Evolutionary conservation across 2,888 invertebrate genomes (phyloP), one percentile per base, ranked within the genome.

Genomic region (Drosophila infuscata): DNA sequence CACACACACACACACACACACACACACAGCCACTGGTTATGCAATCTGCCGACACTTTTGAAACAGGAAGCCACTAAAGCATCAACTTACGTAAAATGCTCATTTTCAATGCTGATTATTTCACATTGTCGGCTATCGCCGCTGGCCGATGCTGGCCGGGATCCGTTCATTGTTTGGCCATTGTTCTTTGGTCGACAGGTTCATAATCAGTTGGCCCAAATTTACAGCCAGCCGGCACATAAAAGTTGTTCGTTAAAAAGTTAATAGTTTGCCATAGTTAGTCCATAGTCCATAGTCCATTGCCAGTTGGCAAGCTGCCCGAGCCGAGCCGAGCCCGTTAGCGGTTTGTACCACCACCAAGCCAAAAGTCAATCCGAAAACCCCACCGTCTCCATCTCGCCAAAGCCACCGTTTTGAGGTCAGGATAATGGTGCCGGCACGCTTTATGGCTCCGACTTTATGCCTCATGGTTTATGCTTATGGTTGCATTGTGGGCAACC

Each of bases 171-270:
- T 79, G 79, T 53, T 61, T 63, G 73, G 60, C 74, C 68, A 72
- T 78, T 76, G 74, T 72, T 63, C 48, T 53, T 57, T 48, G 58
- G 57, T 49, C 68, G 36, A 20, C 32, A 12, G 33, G 70, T 51
- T 41, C 53, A 33, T 62, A 77, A 76, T 74, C 80, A 79, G 70
- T 54, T 79, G 70, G 79, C 70, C 58, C 56, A 56, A 70, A 57
- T 68, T 63, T 67, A 73, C 57, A 64, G 58, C 35, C 35, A 48
- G 38, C 54, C 51, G 25, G 20, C 65, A 60, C 65, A 79, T 74
- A 81, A 83, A 89, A 81, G 70, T 74, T 81, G 63, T 67, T 58
- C 82, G 83, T 79, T 81, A 72, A 89, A 89, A 85, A 89, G 88
- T 84, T 87, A 70, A 83, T 69, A 72, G 70, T 74, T 67, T 69